Conservation (phyloP, 2,888 invertebrate genomes). For the Drosophila glabriapex region DNA sequence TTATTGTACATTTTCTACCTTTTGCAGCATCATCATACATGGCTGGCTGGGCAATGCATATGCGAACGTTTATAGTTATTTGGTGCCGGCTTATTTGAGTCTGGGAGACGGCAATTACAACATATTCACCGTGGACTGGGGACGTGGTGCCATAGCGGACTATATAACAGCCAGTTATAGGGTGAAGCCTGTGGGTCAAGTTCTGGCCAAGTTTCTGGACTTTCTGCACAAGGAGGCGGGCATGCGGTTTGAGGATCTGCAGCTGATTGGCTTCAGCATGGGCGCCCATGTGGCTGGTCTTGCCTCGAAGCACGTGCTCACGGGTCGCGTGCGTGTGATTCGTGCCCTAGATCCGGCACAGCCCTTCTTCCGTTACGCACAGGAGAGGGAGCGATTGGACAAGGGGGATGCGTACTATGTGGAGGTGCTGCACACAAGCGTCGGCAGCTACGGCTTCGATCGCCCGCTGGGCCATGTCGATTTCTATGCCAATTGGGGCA, state of each 20-base stretch:
- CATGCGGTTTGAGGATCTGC: conserved; percentile 75
- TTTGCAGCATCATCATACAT: conserved; percentile 79
- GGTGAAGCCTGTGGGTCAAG: conserved; percentile 86
- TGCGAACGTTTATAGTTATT: conserved; percentile 72
- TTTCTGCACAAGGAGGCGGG: conserved; percentile 88
- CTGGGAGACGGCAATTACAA: conserved; percentile 70
- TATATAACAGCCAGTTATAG: conserved; percentile 83
- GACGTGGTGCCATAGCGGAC: conserved; percentile 83
- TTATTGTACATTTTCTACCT: background rate
- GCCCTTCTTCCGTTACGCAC: conserved; percentile 79
- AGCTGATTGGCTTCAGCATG: conserved; percentile 86
- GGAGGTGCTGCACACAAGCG: conserved; percentile 90
- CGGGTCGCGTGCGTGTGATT: conserved; percentile 79
- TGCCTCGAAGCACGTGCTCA: conserved; percentile 85
- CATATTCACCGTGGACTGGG: conserved; percentile 83
- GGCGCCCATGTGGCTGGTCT: conserved; percentile 88
- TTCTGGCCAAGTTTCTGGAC: conserved; percentile 88
- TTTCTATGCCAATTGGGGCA: conserved; percentile 88
- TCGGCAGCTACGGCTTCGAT: conserved; percentile 84
- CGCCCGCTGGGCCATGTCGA: conserved; percentile 86
- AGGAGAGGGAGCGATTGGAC: conserved; percentile 86
- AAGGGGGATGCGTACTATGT: conserved; percentile 89
- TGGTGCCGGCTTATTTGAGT: conserved; percentile 79
- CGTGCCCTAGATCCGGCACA: conserved; percentile 89
- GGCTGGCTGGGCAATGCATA: conserved; percentile 83